Base-by-base conservation (phyloP, 1,140 invertebrate genomes). In the Centruroides vittatus region DNA sequence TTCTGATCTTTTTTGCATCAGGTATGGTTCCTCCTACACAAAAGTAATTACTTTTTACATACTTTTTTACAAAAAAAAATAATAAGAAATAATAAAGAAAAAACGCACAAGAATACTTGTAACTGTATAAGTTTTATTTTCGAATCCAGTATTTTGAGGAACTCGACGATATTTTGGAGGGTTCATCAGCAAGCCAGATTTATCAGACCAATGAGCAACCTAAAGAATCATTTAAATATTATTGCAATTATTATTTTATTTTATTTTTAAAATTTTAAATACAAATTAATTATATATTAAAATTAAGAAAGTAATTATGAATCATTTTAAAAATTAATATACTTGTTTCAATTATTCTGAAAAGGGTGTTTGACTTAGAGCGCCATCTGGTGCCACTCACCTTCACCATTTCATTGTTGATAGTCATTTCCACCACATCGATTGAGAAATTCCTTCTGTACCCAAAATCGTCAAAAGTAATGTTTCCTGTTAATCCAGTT, bases 161-260 rank as follows among this genome's bases (percentile, higher is more conserved):
- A 88, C 73, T 58, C 86, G 79, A 12, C 84, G 80, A 65, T 88
- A 86, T 72, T 90, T 90, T 10, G 86, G 82, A 4, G 86, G 82
- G 11, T 87, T 78, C 1, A 85, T 78, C 58, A 79, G 82, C 64
- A 94, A 82, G 8, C 91, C 89, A 50, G 77, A 77, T 57, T 84
- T 80, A 65, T 93, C 88, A 11, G 82, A 86, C 93, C 93, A 96
- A 70, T 90, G 86, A 8, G 89, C 93, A 5, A 94, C 87, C 88
- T 89, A 66, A 49, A 70, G 70, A 52, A 47, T 58, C 1, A 46
- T 47, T 48, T 47, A 5, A 41, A 41, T 41, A 41, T 6, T 41
- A 41, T 41, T 8, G 41, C 23, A 23, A 23, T 23, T 23, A 23
- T 23, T 23, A 23, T 23, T 23, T 23, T 23, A 23, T 23, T 23